Evolutionary conservation across 1,140 invertebrate genomes (phyloP), one percentile per base, ranked within the genome.

Genomic region (Caerostris extrusa): DNA sequence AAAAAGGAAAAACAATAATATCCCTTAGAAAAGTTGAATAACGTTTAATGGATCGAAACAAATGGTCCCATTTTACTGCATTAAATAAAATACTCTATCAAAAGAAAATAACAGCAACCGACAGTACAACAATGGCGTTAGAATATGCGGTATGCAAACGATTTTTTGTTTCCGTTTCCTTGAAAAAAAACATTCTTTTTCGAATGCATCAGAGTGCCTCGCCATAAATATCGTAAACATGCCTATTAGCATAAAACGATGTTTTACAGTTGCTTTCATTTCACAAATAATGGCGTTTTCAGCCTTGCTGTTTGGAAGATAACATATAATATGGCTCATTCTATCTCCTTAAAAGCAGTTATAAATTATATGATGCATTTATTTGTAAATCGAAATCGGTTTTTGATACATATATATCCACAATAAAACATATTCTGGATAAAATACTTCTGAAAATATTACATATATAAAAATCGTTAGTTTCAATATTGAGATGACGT

Each of bases 191-290:
- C 34, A 7, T 14, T 7, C 7, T 53, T 77, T n/a, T n/a, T 77
- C 34, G 61, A 77, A 77, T 53, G 50, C 56, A 69, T 89, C 64
- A 50, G 50, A 89, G 69, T 57, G 56, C 55, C 8, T 7, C 5
- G 60, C 19, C 88, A 81, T 90, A 90, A 90, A 90, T 90, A 90
- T 90, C 58, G 67, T 90, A 90, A 90, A 81, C 19, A 90, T 14
- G 88, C 19, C 77, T 77, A 90, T 90, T 90, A 81, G 88, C 88
- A 77, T 90, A 81, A 17, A 77, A 60, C 55, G 5, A 58, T 77
- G 87, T 34, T 58, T 89, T 89, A 69, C 55, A 55, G 61, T 61
- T 50, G 50, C 61, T 60, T 89, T 89, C 34, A 6, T 69, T 60
- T 64, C 8, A 89, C 53, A 67, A 69, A 53, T 34, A 60, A 34